Conservation (phyloP, 2,113 vertebrate species). For the Oriolus oriolus region DNA sequence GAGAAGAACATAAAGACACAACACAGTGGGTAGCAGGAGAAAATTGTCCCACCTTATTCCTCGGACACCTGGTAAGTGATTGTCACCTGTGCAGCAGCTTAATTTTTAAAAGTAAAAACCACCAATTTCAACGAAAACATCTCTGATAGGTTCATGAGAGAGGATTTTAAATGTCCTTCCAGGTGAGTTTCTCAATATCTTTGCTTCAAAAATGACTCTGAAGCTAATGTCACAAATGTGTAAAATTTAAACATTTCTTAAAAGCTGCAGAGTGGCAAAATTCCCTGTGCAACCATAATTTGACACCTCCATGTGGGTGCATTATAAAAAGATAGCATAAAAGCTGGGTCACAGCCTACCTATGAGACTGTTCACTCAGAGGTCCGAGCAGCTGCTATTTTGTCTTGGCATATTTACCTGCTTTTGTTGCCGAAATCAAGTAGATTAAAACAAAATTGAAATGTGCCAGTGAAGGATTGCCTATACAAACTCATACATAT, state of each 20-base stretch:
- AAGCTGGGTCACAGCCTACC: background rate
- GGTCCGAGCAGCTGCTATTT: background rate
- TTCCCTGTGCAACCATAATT: background rate
- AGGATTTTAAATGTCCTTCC: background rate
- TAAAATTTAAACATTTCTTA: background rate
- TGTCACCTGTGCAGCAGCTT: background rate
- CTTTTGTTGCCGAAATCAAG: background rate
- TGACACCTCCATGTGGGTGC: background rate
- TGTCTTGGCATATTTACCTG: background rate
- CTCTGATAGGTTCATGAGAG: background rate
- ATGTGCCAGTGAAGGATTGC: background rate
- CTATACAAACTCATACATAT: background rate
- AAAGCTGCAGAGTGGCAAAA: background rate
- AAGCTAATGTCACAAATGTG: background rate
- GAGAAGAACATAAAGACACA: background rate
- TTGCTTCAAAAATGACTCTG: background rate
- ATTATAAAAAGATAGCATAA: background rate
- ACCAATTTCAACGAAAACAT: background rate
- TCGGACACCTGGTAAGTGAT: background rate
- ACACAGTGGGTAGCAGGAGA: fast-evolving
- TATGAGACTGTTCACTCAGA: background rate
- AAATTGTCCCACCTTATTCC: background rate
- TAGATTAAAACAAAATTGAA: background rate
- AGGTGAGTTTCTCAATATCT: background rate
- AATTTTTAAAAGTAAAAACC: background rate